phyloP scores from a whole-genome alignment of 2,888 invertebrate genomes.

The Cerastis rubricosa region DNA sequence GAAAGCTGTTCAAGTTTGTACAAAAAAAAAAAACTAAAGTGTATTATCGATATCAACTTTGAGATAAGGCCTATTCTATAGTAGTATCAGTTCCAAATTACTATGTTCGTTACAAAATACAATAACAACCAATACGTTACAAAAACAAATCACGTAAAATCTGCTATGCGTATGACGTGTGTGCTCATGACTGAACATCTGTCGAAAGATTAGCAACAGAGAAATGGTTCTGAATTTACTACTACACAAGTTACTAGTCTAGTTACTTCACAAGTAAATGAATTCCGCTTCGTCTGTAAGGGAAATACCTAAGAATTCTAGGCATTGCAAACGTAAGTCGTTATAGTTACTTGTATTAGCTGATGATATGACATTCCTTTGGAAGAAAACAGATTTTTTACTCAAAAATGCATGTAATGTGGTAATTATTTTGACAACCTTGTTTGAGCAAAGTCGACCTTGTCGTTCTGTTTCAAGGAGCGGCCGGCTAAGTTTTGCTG shows the following conservation, averaged over 20 bases:
- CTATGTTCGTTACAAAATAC: too few relatives aligned
- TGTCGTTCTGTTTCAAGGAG: too few relatives aligned
- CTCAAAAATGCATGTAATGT: too few relatives aligned
- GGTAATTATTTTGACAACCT: too few relatives aligned
- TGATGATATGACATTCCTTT: constrained; percentile 8
- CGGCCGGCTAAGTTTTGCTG: too few relatives aligned
- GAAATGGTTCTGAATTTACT: constrained; percentile 36
- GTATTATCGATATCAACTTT: too few relatives aligned
- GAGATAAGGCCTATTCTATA: too few relatives aligned
- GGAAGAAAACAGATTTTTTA: not conserved
- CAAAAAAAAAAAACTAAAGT: not conserved
- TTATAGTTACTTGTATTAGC: constrained; percentile 28
- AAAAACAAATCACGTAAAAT: not conserved
- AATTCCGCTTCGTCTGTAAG: constrained; percentile 33
- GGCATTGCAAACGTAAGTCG: constrained; percentile 30
- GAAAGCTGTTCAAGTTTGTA: not conserved
- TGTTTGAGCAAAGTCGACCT: too few relatives aligned
- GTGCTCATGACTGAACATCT: constrained; percentile 5
- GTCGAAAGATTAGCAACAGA: constrained; percentile 31
- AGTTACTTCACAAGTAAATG: constrained; percentile 46
- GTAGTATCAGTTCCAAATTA: too few relatives aligned
- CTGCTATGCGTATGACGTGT: not conserved
- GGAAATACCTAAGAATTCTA: constrained; percentile 48
- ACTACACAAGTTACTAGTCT: too few relatives aligned
- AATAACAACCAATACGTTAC: not conserved